phyloP scores from a whole-genome alignment of 2,797 vertebrate genomes.

The Limnodromus scolopaceus region DNA sequence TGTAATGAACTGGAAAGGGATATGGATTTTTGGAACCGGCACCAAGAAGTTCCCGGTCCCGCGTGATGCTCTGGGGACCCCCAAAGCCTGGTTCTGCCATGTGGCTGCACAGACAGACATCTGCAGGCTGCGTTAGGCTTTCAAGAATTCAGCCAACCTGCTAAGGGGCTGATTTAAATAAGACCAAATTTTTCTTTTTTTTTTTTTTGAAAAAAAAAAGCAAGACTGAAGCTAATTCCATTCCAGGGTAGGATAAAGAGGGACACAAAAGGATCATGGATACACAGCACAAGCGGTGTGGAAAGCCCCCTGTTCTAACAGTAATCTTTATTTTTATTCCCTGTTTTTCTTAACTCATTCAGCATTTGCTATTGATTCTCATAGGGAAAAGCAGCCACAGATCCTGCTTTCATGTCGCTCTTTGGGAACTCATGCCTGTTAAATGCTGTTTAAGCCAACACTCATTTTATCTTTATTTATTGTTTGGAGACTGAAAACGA shows the following conservation, averaged over 20 bases:
- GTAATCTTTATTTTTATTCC: background rate
- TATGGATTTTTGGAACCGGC: constrained; percentile 79
- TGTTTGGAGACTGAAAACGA: constrained; percentile 42
- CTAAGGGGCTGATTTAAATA: constrained; percentile 83
- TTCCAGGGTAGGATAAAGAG: constrained; percentile 65
- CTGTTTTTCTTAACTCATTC: constrained; percentile 28
- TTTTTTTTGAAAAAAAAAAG: background rate
- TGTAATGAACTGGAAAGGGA: constrained; percentile 85
- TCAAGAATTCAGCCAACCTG: constrained; percentile 76
- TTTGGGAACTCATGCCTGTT: background rate
- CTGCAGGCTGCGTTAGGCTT: constrained; percentile 78
- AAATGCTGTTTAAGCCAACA: background rate
- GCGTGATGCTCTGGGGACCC: constrained; percentile 77
- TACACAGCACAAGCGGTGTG: background rate
- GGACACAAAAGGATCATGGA: constrained; percentile 54
- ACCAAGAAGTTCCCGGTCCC: constrained; percentile 79
- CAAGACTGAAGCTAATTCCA: constrained; percentile 62
- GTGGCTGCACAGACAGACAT: constrained; percentile 82
- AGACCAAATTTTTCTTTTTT: constrained; percentile 54
- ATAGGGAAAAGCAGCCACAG: background rate
- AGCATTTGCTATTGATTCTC: constrained; percentile 2
- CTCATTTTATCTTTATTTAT: constrained; percentile 60
- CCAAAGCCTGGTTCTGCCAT: constrained; percentile 80
- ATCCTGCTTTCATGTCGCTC: background rate
- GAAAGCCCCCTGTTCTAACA: background rate